phyloP scores from a whole-genome alignment of 2,113 vertebrate species.

The Clarias batrachus region DNA sequence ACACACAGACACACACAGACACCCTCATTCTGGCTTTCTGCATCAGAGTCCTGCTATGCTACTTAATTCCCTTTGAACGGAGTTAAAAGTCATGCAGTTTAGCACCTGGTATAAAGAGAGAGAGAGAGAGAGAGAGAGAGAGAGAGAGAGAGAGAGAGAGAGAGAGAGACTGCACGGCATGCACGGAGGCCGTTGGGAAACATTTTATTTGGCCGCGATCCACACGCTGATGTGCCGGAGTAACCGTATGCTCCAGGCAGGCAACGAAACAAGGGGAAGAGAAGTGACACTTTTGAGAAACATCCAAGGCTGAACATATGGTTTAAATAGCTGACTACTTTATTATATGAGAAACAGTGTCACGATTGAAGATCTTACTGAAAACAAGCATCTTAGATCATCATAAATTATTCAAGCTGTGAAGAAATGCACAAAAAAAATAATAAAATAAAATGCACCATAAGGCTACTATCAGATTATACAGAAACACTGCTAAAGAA shows the following conservation, averaged over 20 bases:
- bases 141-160: neutral
- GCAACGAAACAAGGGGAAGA: neutral
- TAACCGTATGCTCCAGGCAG: neutral
- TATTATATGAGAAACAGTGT: neutral
- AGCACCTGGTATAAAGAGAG: conserved; percentile 29
- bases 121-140: no score
- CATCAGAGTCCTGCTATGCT: conserved; percentile 6
- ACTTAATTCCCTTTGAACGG: neutral
- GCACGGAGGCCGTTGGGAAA: conserved; percentile 10
- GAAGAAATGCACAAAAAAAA: no score
- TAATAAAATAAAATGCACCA: neutral
- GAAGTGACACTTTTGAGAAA: neutral
- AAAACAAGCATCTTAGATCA: neutral
- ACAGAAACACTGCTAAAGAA: neutral
- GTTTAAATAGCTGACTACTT: neutral
- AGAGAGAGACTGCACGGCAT: neutral
- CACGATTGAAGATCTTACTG: neutral
- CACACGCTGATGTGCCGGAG: conserved; percentile 15
- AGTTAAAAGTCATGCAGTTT: neutral
- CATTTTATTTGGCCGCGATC: conserved; percentile 32
- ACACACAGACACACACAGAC: neutral
- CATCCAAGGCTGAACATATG: neutral
- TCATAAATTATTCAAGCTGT: neutral
- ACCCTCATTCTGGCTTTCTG: neutral
- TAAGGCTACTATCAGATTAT: neutral